phyloP scores from a whole-genome alignment of 2,113 vertebrate species.

The Prochilodus magdalenae region DNA sequence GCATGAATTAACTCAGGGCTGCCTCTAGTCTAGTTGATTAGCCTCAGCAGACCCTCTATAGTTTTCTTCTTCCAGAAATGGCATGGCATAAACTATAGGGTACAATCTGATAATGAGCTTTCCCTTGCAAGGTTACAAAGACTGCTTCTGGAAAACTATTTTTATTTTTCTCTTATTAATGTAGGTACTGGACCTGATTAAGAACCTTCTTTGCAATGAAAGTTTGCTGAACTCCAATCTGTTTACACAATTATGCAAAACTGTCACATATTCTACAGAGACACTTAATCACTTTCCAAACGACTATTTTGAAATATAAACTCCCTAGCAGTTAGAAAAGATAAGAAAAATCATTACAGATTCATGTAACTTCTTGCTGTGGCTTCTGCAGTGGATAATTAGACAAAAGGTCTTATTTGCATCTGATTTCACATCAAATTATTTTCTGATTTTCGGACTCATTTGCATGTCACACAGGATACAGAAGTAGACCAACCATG shows the following conservation, averaged over 20 bases:
- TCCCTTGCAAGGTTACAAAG: neutral
- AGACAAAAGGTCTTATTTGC: neutral
- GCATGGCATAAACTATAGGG: neutral
- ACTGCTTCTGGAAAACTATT: neutral
- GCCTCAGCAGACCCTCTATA: neutral
- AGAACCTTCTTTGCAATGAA: neutral
- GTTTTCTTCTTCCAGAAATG: neutral
- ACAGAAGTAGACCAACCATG: neutral
- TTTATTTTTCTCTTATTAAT: too few relatives aligned
- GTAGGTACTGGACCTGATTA: neutral
- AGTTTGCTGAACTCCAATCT: neutral
- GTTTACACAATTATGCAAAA: too few relatives aligned
- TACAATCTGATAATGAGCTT: neutral
- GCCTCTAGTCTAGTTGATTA: neutral
- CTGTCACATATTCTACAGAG: too few relatives aligned
- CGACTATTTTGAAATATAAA: neutral
- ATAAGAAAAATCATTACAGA: neutral
- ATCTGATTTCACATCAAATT: slow-evolving; percentile 1
- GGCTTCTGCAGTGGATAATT: neutral
- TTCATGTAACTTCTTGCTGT: neutral
- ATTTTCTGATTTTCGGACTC: neutral
- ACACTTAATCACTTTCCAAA: neutral
- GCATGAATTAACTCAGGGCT: neutral
- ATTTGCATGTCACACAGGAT: neutral
- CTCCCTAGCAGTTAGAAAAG: neutral